Conservation (phyloP, 2,797 vertebrate genomes). For the Acipenser transmontanus region DNA sequence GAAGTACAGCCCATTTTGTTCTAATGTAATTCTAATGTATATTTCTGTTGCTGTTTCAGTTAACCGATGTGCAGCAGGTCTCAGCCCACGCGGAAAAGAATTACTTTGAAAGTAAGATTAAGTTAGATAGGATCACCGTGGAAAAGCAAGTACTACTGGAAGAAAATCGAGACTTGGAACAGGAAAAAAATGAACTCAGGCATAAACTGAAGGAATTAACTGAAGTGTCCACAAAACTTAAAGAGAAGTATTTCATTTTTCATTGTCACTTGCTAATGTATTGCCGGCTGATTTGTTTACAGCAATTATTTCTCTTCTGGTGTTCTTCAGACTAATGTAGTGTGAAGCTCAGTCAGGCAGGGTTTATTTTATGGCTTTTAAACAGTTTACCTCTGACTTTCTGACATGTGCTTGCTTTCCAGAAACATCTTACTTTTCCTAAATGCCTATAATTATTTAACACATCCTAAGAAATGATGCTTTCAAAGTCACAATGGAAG, state of each 20-base stretch:
- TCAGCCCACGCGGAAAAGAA: slow-evolving; percentile 52
- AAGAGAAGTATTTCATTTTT: slow-evolving; percentile 49
- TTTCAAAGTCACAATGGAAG: no score
- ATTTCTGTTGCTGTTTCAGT: slow-evolving; percentile 28
- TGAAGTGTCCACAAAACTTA: slow-evolving; percentile 48
- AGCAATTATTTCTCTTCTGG: no score
- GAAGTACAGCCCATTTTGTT: no score
- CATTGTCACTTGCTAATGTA: neutral
- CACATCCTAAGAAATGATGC: no score
- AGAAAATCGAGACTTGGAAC: slow-evolving; percentile 46
- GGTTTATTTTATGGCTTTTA: no score
- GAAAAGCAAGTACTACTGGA: slow-evolving; percentile 51
- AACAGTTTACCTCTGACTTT: no score
- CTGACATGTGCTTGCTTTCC: no score
- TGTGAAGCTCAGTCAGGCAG: neutral
- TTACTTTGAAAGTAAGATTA: slow-evolving; percentile 58
- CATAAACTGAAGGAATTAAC: slow-evolving; percentile 45
- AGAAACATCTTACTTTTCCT: no score
- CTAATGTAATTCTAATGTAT: no score
- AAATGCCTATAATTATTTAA: no score
- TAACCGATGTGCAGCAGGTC: slow-evolving; percentile 44
- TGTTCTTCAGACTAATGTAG: no score
- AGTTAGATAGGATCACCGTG: slow-evolving; percentile 49
- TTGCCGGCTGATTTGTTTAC: no score
- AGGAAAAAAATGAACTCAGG: slow-evolving; percentile 45